Percentiles rank a stretch among this genome's conserved stretches.
These are phyloP conservation scores for Callyntrura guangdongensis DNA, from an alignment of 2,888 invertebrate genomes.

Conservation along the genomic window DNA sequence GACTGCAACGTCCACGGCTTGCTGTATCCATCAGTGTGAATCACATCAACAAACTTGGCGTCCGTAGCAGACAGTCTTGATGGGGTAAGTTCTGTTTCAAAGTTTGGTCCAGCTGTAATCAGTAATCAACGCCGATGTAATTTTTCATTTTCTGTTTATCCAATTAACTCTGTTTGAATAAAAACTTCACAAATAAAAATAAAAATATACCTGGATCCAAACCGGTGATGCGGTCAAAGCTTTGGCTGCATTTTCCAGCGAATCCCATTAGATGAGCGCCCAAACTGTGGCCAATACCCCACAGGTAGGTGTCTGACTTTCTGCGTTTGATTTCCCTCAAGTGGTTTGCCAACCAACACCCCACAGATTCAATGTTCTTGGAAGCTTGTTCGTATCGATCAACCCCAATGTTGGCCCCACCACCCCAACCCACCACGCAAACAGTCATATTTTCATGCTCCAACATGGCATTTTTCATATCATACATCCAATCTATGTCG, in stretches of 20 bases:
- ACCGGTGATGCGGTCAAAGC: conserved; percentile 78
- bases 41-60: conserved; percentile 79
- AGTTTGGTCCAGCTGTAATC: conserved; percentile 80
- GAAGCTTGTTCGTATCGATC: conserved; percentile 79
- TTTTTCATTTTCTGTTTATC: too few relatives aligned
- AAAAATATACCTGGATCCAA: too few relatives aligned
- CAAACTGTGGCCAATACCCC: conserved; percentile 80
- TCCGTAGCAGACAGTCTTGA: conserved; percentile 67
- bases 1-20: conserved; percentile 78
- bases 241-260: conserved; percentile 78
- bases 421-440: conserved; percentile 79
- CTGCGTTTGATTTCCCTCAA: conserved; percentile 75
- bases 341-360: conserved; percentile 80
- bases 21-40: conserved; percentile 79
- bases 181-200: too few relatives aligned
- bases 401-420: conserved; percentile 80
- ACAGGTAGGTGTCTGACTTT: conserved; percentile 67
- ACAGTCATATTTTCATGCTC: conserved; percentile 78
- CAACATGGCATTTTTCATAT: conserved; percentile 79
- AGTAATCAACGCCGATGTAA: too few relatives aligned
- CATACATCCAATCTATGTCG: conserved; percentile 77
- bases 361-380: conserved; percentile 79
- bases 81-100: conserved; percentile 76
- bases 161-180: too few relatives aligned
- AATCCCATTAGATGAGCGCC: conserved; percentile 81